These are phyloP conservation scores for Brassicogethes aeneus DNA, from an alignment of 2,888 invertebrate species.

Conservation along the genomic window DNA sequence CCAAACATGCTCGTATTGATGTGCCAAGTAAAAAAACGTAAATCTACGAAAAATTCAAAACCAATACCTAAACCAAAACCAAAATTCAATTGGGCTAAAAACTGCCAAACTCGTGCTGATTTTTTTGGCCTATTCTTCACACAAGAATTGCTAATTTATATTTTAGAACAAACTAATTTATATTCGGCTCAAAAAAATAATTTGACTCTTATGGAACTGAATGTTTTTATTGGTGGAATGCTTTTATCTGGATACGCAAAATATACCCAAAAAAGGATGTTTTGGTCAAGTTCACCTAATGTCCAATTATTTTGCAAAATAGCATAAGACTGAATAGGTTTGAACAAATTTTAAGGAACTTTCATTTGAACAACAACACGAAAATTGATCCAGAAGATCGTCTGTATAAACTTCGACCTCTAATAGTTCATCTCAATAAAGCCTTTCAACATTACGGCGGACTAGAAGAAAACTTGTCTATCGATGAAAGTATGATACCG, in stretches of 20 bases:
- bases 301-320: constrained; percentile 5
- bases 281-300: constrained; percentile 4
- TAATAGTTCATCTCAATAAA: constrained; percentile 10
- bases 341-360: constrained; percentile 4
- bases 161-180: too few species aligned
- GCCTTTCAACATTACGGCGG: constrained; percentile 12
- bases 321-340: constrained; percentile 6
- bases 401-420: constrained; percentile 14
- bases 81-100: too few species aligned
- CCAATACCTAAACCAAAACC: too few species aligned
- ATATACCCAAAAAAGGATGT: constrained; percentile 6
- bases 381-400: constrained; percentile 6
- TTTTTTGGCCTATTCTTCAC: too few species aligned
- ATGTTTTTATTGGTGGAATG: constrained; percentile 5
- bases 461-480: constrained; percentile 13
- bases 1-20: constrained; percentile 1
- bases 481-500: too few species aligned
- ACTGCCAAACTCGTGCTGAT: too few species aligned
- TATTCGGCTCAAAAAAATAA: too few species aligned
- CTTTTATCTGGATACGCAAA: constrained; percentile 7
- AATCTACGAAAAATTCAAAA: too few species aligned
- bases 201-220: constrained; percentile 6
- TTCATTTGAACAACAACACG: constrained; percentile 5
- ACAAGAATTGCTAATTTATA: too few species aligned
- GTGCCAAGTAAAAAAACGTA: too few species aligned